phyloP scores from a whole-genome alignment of 2,113 vertebrate genomes.

The Trinectes maculatus region DNA sequence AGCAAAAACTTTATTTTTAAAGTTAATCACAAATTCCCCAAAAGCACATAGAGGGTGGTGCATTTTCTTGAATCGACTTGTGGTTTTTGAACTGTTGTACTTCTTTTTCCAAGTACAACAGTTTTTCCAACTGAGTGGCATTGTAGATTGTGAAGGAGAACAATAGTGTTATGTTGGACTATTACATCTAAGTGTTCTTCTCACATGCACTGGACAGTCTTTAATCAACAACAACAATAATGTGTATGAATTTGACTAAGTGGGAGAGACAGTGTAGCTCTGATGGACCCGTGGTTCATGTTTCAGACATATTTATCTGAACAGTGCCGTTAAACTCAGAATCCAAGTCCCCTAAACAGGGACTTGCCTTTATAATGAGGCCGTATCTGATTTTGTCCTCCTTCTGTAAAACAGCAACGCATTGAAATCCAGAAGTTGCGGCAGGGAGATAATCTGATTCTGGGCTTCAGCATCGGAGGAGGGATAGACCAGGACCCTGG shows the following conservation, averaged over 20 bases:
- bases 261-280: no score
- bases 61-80: no score
- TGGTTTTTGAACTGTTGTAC: no score
- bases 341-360: background rate
- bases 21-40: background rate
- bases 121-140: no score
- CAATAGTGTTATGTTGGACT: background rate
- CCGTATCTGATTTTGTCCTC: background rate
- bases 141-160: background rate
- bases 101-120: no score
- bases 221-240: background rate
- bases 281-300: no score
- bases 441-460: conserved; percentile 89
- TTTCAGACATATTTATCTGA: no score
- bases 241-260: no score
- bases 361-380: background rate
- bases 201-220: background rate
- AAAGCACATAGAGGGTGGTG: background rate
- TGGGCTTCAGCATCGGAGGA: conserved; percentile 98
- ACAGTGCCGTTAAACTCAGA: background rate
- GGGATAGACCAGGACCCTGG: conserved; percentile 96
- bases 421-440: conserved; percentile 94
- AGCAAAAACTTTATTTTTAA: no score
- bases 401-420: conserved; percentile 84
- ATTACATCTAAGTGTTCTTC: background rate